Evolutionary conservation across 2,888 invertebrate species (phyloP).

Genomic region (Macrosoma leucophasiata): DNA sequence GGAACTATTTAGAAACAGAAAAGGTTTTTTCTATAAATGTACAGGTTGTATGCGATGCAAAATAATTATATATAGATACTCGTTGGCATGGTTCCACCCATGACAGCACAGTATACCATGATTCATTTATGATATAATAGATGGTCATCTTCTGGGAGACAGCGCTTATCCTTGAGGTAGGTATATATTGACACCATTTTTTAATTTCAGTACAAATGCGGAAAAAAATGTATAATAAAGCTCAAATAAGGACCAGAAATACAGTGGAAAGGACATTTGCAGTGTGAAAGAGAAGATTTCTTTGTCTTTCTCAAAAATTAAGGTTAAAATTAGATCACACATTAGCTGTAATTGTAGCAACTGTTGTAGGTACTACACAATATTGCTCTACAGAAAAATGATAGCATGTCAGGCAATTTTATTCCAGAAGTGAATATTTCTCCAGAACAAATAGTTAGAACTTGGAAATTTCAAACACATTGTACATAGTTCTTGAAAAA

Average conservation of each 20-base stretch:
- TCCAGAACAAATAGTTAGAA: too few relatives aligned
- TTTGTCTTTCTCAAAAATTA: conserved; percentile 11
- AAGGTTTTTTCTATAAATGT: conserved; percentile 28
- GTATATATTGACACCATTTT: conserved; percentile 19
- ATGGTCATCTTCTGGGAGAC: conserved; percentile 9
- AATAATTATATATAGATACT: conserved; percentile 24
- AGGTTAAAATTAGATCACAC: conserved; percentile 1
- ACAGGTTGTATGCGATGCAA: conserved; percentile 27
- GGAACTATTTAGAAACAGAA: conserved; percentile 26
- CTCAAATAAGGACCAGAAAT: conserved; percentile 23
- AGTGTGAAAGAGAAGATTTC: conserved; percentile 25
- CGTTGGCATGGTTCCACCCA: conserved; percentile 24
- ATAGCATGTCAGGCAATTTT: too few relatives aligned
- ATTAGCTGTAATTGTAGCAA: too few relatives aligned
- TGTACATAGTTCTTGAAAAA: too few relatives aligned
- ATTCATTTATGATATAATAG: background rate
- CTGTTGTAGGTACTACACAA: too few relatives aligned
- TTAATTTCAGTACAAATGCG: conserved; percentile 11
- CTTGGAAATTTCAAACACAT: too few relatives aligned
- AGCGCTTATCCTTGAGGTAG: conserved; percentile 11
- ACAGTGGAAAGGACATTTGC: conserved; percentile 24
- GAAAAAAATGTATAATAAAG: conserved; percentile 22
- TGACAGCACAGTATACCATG: conserved; percentile 8
- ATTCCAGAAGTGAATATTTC: too few relatives aligned
- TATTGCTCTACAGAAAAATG: too few relatives aligned